Base-by-base conservation (phyloP, 2,888 invertebrate genomes). In the Idaea aversata region DNA sequence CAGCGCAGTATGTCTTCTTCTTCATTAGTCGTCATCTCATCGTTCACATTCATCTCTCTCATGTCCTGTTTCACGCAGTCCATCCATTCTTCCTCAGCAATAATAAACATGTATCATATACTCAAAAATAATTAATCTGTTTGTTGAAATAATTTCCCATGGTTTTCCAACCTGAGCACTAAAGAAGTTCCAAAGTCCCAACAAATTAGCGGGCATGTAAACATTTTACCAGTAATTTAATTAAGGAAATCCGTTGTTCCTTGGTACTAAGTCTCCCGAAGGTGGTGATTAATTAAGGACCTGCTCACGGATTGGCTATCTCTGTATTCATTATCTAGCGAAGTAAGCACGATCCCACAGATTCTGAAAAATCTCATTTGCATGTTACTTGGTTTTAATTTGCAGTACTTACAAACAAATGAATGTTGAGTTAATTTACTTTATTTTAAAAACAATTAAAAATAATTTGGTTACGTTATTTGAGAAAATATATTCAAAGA, bases 281-380 rank as follows among this genome's bases (percentile, higher is more conserved):
- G 79, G 81, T 84, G 69, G 86, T 86, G 86, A 89, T 88, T 89
- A 89, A 88, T 88, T 88, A 86, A 85, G 76, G 77, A 74, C 70
- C 80, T 70, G 83, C 83, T 83, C 84, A 81, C 83, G 85, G 83
- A 83, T 70, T 72, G 74, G 69, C 81, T 87, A 89, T 88, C 90
- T 88, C 90, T 85, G 67, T 72, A 75, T 81, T 84, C 86, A 86
- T 88, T 90, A 90, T 90, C 90, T 88, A 87, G 81, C 82, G 83
- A 72, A 63, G 69, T 76, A 79, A 81, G 85, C 88, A 87, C 88
- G 89, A 89, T 86, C 87, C 81, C 80, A 81, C 80, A 84, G 85
- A 86, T 87, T 81, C 78, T 80, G 74, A 80, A 82, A 82, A 81
- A 78, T 70, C 66, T 58, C 68, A 81, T 82, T 87, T 82, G 79